Conservation (phyloP, 1,140 invertebrate genomes). For the Bombus impatiens region DNA sequence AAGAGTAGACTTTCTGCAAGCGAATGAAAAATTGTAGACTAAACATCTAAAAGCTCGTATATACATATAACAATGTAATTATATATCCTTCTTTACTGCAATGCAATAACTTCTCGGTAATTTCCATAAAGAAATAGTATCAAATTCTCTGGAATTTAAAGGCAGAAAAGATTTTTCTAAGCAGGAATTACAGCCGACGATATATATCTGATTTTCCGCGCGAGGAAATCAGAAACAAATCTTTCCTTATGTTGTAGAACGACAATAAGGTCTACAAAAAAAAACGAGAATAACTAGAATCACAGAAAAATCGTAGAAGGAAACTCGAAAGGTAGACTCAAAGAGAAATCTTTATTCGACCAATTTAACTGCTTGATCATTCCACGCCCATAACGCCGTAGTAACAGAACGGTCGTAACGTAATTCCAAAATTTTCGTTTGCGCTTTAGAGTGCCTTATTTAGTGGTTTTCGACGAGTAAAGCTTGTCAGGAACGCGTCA, state of each 20-base stretch:
- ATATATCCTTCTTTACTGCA: neutral
- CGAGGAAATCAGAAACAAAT: neutral
- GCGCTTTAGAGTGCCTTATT: neutral
- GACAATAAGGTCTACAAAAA: neutral
- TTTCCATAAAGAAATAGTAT: neutral
- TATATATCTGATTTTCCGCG: neutral
- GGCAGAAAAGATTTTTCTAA: neutral
- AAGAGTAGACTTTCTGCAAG: neutral
- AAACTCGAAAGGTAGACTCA: neutral
- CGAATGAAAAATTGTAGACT: neutral
- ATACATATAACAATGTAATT: neutral
- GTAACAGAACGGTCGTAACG: conserved; percentile 5
- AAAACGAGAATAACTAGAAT: neutral
- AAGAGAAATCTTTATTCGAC: neutral
- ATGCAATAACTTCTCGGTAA: neutral
- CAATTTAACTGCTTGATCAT: no score
- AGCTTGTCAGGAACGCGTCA: conserved; percentile 52
- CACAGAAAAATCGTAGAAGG: neutral
- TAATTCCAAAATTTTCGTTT: conserved; percentile 37
- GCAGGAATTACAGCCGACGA: neutral
- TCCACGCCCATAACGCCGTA: neutral
- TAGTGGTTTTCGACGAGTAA: neutral
- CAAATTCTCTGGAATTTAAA: neutral
- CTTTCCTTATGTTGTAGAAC: neutral
- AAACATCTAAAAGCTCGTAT: neutral